A percentile compares a stretch with the other conserved stretches of the same genome.
phyloP scores from a whole-genome alignment of 2,888 invertebrate genomes.

The Drosophila cognata region DNA sequence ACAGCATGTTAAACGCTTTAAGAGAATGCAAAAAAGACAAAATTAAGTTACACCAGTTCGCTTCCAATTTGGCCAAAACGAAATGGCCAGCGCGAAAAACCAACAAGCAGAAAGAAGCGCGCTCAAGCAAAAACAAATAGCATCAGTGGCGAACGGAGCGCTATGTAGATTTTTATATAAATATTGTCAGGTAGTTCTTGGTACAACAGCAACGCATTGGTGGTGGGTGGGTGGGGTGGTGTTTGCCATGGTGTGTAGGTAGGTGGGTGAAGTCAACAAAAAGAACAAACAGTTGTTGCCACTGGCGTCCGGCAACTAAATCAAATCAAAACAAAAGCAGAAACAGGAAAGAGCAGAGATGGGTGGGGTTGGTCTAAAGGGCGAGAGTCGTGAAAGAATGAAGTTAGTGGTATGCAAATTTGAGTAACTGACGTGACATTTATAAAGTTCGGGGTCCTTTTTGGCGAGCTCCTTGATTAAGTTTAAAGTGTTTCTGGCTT shows the following conservation, averaged over 20 bases:
- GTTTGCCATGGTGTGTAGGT: background rate
- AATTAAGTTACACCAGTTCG: background rate
- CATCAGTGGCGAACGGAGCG: constrained; percentile 11
- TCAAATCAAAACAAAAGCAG: constrained; percentile 67
- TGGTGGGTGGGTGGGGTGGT: no score
- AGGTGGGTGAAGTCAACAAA: background rate
- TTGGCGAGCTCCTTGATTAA: constrained; percentile 36
- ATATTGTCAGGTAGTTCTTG: constrained; percentile 67
- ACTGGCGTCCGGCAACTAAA: constrained; percentile 52
- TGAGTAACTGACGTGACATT: constrained; percentile 32
- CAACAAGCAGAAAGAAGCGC: constrained; percentile 20
- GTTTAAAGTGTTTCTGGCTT: constrained; percentile 49
- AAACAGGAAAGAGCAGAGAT: background rate
- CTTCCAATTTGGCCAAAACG: constrained; percentile 21
- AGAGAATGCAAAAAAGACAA: background rate
- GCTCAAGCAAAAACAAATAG: constrained; percentile 19
- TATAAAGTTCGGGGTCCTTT: constrained; percentile 25
- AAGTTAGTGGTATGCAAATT: constrained; percentile 52
- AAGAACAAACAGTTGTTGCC: constrained; percentile 51
- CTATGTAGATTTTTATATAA: constrained; percentile 66
- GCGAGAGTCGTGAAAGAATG: background rate
- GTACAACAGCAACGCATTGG: constrained; percentile 13
- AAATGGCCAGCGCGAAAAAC: constrained; percentile 39
- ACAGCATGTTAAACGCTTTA: background rate
- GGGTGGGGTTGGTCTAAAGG: background rate